Conservation (phyloP, 2,113 vertebrate species). For the Dermatemys mawii region DNA sequence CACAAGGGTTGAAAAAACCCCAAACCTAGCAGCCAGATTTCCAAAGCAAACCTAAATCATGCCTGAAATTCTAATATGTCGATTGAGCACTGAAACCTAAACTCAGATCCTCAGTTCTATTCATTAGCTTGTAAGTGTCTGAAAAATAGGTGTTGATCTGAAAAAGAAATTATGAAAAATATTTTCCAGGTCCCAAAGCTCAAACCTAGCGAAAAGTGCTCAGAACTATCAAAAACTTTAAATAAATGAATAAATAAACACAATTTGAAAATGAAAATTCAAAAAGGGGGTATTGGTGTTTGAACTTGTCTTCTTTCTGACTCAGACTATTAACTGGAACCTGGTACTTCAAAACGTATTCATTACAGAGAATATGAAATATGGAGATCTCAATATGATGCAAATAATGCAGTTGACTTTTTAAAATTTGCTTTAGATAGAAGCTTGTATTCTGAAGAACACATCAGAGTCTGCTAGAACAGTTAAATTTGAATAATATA, state of each 20-base stretch:
- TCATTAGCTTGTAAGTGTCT: neutral
- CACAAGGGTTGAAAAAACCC: neutral
- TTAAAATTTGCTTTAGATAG: rapidly evolving
- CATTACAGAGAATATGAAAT: rapidly evolving
- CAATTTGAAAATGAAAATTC: neutral
- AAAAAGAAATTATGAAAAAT: neutral
- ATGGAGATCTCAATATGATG: rapidly evolving
- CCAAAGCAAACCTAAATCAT: neutral
- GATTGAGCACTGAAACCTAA: neutral
- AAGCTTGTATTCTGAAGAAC: rapidly evolving
- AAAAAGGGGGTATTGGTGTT: neutral
- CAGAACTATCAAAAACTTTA: rapidly evolving
- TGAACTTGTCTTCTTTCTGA: neutral
- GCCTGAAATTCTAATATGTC: neutral
- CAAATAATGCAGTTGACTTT: neutral
- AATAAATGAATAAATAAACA: neutral
- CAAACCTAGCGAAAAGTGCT: neutral
- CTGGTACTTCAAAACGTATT: neutral
- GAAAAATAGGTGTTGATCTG: neutral
- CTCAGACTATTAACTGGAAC: neutral
- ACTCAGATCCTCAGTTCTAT: neutral
- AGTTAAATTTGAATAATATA: rapidly evolving
- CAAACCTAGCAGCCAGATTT: neutral
- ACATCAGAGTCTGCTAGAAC: rapidly evolving
- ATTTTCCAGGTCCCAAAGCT: neutral